Conservation (phyloP, 2,888 invertebrate species). For the Drosophila parthenogenetica region DNA sequence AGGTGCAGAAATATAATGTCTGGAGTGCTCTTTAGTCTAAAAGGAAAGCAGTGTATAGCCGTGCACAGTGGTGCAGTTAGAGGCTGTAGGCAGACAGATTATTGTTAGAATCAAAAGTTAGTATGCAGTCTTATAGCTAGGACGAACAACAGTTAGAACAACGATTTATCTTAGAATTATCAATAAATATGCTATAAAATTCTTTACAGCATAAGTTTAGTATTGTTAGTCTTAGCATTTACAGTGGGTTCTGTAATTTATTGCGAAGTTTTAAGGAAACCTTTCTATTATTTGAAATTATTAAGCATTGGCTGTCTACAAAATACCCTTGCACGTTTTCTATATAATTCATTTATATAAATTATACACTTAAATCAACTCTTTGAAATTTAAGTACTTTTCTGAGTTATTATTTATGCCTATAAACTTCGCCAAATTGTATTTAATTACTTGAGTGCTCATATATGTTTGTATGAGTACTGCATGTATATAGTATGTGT, state of each 20-base stretch:
- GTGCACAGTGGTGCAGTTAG: conserved; percentile 60
- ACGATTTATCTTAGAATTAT: conserved; percentile 14
- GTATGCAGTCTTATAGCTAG: conserved; percentile 61
- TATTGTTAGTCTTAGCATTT: neutral
- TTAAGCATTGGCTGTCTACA: too few species aligned
- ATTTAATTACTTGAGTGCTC: too few species aligned
- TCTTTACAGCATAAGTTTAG: too few species aligned
- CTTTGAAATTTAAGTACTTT: too few species aligned
- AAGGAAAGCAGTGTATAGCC: conserved; percentile 55
- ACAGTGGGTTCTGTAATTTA: conserved; percentile 24
- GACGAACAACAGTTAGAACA: conserved; percentile 51
- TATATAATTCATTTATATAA: too few species aligned
- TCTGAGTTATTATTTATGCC: too few species aligned
- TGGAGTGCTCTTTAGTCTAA: conserved; percentile 48
- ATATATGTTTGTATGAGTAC: too few species aligned
- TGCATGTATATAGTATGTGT: too few species aligned
- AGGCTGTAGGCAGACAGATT: conserved; percentile 69
- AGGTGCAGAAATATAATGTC: conserved; percentile 44
- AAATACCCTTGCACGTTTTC: too few species aligned
- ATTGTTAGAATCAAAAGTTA: conserved; percentile 82
- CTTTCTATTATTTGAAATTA: neutral
- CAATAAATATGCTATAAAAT: neutral
- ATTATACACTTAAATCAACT: too few species aligned
- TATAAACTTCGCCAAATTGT: too few species aligned
- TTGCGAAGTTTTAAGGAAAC: neutral